A percentile compares a stretch with the other conserved stretches of the same genome.
phyloP scores from a whole-genome alignment of 2,797 vertebrate species.

The Triplophysa yarkandensis region DNA sequence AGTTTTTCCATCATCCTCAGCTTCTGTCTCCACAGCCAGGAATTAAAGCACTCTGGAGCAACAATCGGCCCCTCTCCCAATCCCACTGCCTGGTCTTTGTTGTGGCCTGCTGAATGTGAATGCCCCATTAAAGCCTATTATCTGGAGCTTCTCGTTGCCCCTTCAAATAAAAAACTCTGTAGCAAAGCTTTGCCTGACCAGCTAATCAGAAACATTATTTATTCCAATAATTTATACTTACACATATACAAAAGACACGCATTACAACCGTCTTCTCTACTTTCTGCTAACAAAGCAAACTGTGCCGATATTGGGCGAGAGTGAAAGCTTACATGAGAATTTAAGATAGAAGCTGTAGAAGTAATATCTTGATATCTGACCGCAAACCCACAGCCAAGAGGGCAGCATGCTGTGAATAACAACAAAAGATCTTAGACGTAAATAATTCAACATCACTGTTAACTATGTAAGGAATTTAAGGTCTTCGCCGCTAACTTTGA shows the following conservation, averaged over 20 bases:
- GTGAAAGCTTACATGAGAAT: not conserved
- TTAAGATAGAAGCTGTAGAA: not conserved
- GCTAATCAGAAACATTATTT: conserved; percentile 57
- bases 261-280: too few relatives aligned
- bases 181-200: conserved; percentile 49
- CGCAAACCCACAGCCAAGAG: conserved; percentile 12
- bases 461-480: conserved; percentile 53
- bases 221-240: conserved; percentile 44
- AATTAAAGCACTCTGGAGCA: conserved; percentile 59
- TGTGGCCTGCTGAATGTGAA: conserved; percentile 63
- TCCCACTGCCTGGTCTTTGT: conserved; percentile 62
- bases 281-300: not conserved
- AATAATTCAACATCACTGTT: conserved; percentile 50
- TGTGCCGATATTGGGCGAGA: not conserved
- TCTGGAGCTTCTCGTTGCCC: conserved; percentile 61
- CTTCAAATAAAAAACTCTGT: conserved; percentile 43
- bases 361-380: conserved; percentile 10
- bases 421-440: conserved; percentile 26
- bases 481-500: conserved; percentile 10
- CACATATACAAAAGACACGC: too few relatives aligned
- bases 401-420: conserved; percentile 27
- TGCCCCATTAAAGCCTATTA: conserved; percentile 70
- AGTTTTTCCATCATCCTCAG: conserved; percentile 52
- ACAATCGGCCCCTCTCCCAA: conserved; percentile 59
- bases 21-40: conserved; percentile 52